Percentiles rank a stretch among this genome's conserved stretches.
Evolutionary conservation across 2,113 vertebrate genomes (phyloP).

Genomic region (Verasper variegatus): DNA sequence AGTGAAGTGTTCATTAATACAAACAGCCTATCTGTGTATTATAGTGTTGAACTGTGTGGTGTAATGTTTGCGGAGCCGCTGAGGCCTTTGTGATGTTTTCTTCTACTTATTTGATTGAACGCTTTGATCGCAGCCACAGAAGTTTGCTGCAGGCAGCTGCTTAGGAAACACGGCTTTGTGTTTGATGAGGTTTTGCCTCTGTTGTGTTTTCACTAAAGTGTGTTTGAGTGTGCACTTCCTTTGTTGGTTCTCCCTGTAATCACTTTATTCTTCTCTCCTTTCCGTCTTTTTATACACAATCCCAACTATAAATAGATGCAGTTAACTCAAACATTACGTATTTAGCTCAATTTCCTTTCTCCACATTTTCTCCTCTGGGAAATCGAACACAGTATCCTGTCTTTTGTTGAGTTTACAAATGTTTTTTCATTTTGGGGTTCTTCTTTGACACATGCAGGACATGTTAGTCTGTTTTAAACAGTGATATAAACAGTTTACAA

Average conservation of each 20-base stretch:
- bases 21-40: not conserved
- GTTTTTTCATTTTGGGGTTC: too few relatives aligned
- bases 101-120: constrained; percentile 74
- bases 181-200: constrained; percentile 51
- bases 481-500: too few relatives aligned
- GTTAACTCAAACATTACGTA: not conserved
- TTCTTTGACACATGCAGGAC: too few relatives aligned
- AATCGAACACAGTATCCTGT: too few relatives aligned
- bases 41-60: not conserved
- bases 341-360: not conserved
- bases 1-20: constrained; percentile 11
- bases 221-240: not conserved
- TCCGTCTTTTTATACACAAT: not conserved
- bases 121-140: constrained; percentile 69
- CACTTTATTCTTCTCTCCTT: not conserved
- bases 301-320: not conserved
- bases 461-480: too few relatives aligned
- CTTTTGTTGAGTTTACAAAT: too few relatives aligned
- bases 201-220: constrained; percentile 40
- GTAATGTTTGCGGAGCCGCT: constrained; percentile 41
- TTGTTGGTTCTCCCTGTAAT: constrained; percentile 27
- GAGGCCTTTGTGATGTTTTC: constrained; percentile 65
- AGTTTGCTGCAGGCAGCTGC: constrained; percentile 41
- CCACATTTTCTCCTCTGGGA: not conserved
- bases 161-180: constrained; percentile 40